Evolutionary conservation across 2,113 vertebrate species (phyloP).

Genomic region (Myiagra hebetior): DNA sequence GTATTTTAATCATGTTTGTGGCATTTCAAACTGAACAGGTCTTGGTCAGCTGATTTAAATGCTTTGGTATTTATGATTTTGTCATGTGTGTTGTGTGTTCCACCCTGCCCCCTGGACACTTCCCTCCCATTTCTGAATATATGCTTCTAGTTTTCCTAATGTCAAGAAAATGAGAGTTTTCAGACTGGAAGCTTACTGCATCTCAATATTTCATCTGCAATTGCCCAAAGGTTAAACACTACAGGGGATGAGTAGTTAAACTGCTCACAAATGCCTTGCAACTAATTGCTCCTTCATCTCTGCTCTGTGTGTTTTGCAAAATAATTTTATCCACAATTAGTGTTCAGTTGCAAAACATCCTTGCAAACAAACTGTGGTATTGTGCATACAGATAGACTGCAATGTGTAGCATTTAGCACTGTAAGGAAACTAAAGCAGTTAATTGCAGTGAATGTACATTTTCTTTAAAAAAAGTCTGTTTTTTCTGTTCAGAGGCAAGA

Average conservation of each 20-base stretch:
- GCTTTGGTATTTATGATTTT: neutral
- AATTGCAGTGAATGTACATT: neutral
- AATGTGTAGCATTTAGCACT: neutral
- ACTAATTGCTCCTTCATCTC: neutral
- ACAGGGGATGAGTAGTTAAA: neutral
- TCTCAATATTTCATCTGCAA: neutral
- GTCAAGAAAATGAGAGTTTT: neutral
- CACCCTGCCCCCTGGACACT: accelerated
- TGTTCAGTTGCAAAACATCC: neutral
- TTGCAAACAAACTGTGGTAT: neutral
- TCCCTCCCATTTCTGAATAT: neutral
- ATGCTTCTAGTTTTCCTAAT: neutral
- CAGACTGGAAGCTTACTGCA: neutral
- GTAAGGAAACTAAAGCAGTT: neutral
- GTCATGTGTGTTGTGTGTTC: neutral
- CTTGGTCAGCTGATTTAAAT: neutral
- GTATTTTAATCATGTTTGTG: neutral
- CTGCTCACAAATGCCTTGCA: neutral
- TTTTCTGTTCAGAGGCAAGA: neutral
- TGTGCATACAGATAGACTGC: neutral
- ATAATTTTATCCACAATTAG: neutral
- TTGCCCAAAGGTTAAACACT: neutral
- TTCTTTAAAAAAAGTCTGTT: neutral
- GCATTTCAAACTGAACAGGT: neutral
- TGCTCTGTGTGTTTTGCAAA: neutral